Evolutionary conservation across 2,113 vertebrate species (phyloP).

Genomic region (Paramormyrops kingsleyae): DNA sequence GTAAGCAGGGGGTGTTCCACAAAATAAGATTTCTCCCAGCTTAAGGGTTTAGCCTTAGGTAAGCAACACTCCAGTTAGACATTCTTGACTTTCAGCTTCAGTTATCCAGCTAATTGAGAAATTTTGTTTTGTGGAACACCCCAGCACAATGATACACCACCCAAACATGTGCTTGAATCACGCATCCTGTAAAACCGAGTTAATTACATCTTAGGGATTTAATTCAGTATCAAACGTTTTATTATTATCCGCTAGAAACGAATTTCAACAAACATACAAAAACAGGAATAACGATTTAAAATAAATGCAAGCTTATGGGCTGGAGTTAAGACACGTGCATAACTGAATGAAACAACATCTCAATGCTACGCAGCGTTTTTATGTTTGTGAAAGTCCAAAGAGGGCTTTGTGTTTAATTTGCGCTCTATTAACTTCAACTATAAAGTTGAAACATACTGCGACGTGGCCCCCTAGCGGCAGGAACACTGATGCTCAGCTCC

Average conservation of each 20-base stretch:
- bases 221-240: not conserved
- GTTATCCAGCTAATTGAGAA: not conserved
- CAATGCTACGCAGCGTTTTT: not conserved
- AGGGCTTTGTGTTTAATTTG: not conserved
- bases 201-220: not conserved
- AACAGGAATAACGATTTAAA: not conserved
- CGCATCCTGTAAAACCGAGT: not conserved
- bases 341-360: not conserved
- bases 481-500: not conserved
- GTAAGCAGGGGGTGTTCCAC: not conserved
- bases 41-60: not conserved
- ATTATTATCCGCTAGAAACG: not conserved
- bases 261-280: not conserved
- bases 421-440: not conserved
- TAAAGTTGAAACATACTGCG: not conserved
- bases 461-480: not conserved
- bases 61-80: not conserved
- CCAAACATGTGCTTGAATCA: not conserved
- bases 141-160: not conserved
- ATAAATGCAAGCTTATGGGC: not conserved
- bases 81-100: not conserved
- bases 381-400: not conserved
- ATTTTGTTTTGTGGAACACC: not conserved
- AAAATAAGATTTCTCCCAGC: not conserved
- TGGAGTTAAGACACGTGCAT: not conserved